Conservation (phyloP, 64 coral and sea anemone species). For the Astreopora myriophthalma region DNA sequence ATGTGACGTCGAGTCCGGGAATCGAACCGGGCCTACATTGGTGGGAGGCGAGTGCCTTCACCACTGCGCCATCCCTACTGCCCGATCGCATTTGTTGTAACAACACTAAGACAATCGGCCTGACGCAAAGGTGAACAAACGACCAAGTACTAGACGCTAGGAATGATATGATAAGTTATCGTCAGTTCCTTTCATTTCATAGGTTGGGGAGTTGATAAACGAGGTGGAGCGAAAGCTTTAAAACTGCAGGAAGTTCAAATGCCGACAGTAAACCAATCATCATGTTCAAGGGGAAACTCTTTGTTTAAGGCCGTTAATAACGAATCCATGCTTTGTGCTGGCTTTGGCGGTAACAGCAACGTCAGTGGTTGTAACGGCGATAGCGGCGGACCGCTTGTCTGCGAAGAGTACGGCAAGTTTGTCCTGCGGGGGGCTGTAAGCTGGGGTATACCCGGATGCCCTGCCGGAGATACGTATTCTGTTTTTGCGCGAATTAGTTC, state of each 20-base stretch:
- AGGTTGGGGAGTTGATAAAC: conserved; percentile 21
- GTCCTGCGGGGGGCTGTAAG: conserved; percentile 67
- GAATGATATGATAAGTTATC: neutral
- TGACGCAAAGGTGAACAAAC: no score
- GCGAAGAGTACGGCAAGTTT: conserved; percentile 43
- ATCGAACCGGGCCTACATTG: no score
- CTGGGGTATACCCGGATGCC: conserved; percentile 72
- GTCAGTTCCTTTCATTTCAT: neutral
- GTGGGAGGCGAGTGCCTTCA: no score
- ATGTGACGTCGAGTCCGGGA: no score
- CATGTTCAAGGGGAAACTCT: conserved; percentile 73
- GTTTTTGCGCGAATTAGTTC: conserved; percentile 70
- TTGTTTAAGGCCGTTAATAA: conserved; percentile 73
- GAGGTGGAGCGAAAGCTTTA: neutral
- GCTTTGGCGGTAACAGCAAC: conserved; percentile 30
- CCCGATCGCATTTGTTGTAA: no score
- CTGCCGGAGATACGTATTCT: conserved; percentile 35
- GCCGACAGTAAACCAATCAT: conserved; percentile 64
- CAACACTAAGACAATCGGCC: no score
- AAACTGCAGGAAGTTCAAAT: conserved; percentile 67
- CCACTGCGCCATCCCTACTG: no score
- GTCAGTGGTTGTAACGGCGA: conserved; percentile 86
- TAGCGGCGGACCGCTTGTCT: conserved; percentile 83
- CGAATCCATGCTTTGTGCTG: conserved; percentile 80
- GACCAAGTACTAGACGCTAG: no score